phyloP scores from a whole-genome alignment of 2,888 invertebrate genomes.

The Odontothrips loti region DNA sequence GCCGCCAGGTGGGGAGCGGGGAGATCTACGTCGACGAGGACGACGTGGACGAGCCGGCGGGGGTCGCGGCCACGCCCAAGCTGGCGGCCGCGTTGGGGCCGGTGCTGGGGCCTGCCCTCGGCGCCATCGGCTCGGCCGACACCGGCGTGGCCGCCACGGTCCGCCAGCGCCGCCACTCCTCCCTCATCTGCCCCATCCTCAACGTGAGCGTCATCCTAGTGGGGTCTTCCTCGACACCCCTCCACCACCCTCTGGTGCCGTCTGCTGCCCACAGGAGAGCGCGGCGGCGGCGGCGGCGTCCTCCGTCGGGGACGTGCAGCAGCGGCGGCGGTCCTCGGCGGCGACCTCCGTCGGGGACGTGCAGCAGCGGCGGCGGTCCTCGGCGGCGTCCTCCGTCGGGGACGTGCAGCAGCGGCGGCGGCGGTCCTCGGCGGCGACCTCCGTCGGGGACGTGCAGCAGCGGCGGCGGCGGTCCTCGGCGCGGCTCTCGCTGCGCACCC shows the following conservation, averaged over 20 bases:
- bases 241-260: neutral
- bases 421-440: neutral
- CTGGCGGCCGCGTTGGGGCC: slow-evolving; percentile 33
- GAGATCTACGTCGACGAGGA: slow-evolving; percentile 76
- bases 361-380: too few relatives aligned
- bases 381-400: neutral
- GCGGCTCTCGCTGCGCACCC: neutral
- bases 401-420: neutral
- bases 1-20: slow-evolving; percentile 68
- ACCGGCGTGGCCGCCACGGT: slow-evolving; percentile 40
- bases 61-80: slow-evolving; percentile 50
- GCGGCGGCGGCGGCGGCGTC: too few relatives aligned
- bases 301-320: too few relatives aligned
- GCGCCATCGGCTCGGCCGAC: slow-evolving; percentile 43
- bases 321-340: too few relatives aligned
- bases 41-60: slow-evolving; percentile 71
- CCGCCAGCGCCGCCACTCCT: slow-evolving; percentile 51
- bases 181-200: slow-evolving; percentile 61
- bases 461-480: neutral
- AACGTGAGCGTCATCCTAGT: slow-evolving; percentile 52
- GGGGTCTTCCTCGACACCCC: neutral
- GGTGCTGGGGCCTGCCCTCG: slow-evolving; percentile 25
- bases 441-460: neutral
- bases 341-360: neutral
- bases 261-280: neutral